Evolutionary conservation across 1,140 invertebrate species (phyloP).

Genomic region (Papilio machaon): DNA sequence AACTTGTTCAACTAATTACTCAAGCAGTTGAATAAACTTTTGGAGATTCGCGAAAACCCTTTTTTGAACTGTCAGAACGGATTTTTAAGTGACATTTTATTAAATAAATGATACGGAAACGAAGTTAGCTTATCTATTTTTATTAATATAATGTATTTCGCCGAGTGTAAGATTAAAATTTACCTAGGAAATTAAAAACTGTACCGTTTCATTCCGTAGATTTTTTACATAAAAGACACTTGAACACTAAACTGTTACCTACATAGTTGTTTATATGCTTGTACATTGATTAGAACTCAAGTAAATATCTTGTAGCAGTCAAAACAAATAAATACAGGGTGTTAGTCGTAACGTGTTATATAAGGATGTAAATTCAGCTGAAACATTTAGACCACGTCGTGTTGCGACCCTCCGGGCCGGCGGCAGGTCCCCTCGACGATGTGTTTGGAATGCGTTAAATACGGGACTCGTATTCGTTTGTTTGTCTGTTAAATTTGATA

Average conservation of each 20-base stretch:
- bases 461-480: constrained; percentile 48
- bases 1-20: constrained; percentile 34
- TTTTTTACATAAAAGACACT: neutral
- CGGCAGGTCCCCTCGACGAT: constrained; percentile 51
- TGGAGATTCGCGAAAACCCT: neutral
- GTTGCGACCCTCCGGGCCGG: constrained; percentile 54
- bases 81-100: neutral
- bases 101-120: neutral
- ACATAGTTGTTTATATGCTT: neutral
- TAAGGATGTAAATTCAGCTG: constrained; percentile 64
- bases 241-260: neutral
- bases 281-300: constrained; percentile 26
- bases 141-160: neutral
- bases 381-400: constrained; percentile 73
- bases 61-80: constrained; percentile 1
- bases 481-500: constrained; percentile 41
- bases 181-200: neutral
- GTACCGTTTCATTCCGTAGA: no score
- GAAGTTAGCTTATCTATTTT: neutral
- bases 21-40: constrained; percentile 24
- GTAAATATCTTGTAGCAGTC: constrained; percentile 6
- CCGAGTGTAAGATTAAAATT: neutral
- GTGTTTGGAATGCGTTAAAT: constrained; percentile 73
- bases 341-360: constrained; percentile 43
- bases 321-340: constrained; percentile 40